Conservation (phyloP, 2,888 invertebrate species). For the Melipona beecheii region DNA sequence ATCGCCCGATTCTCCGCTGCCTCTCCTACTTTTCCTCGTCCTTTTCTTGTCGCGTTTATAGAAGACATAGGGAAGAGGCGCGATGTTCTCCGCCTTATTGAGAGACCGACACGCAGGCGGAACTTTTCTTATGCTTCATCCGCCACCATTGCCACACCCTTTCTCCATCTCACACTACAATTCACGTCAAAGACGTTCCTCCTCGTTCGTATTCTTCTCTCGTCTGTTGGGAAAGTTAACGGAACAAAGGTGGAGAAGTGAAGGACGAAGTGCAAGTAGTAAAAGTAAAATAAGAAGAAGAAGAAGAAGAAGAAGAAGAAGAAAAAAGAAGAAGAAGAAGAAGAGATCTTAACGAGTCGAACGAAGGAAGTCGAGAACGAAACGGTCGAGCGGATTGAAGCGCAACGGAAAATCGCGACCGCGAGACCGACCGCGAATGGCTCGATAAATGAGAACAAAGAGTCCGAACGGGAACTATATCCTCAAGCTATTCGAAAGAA, state of each 20-base stretch:
- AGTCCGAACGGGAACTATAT: constrained; percentile 36
- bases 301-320: not conserved
- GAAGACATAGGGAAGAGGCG: constrained; percentile 6
- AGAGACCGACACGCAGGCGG: constrained; percentile 25
- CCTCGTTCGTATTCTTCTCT: constrained; percentile 17
- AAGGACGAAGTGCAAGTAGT: not conserved
- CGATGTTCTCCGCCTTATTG: constrained; percentile 43
- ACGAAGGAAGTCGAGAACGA: not conserved
- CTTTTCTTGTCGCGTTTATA: not conserved
- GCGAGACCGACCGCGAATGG: constrained; percentile 25
- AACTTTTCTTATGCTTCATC: not conserved
- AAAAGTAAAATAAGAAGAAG: not conserved
- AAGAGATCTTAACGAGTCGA: constrained; percentile 39
- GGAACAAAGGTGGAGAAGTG: not conserved
- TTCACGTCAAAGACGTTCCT: not conserved
- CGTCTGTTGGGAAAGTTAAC: constrained; percentile 21
- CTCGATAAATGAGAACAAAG: constrained; percentile 52
- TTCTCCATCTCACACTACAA: not conserved
- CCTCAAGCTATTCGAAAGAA: constrained; percentile 69
- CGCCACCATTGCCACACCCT: not conserved
- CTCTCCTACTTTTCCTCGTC: not conserved
- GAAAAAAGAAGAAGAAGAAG: not conserved
- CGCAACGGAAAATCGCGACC: constrained; percentile 16
- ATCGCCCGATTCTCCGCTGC: not conserved
- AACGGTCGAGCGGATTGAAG: not conserved